Base-by-base conservation (phyloP, 2,797 vertebrate genomes). In the Morus bassanus region DNA sequence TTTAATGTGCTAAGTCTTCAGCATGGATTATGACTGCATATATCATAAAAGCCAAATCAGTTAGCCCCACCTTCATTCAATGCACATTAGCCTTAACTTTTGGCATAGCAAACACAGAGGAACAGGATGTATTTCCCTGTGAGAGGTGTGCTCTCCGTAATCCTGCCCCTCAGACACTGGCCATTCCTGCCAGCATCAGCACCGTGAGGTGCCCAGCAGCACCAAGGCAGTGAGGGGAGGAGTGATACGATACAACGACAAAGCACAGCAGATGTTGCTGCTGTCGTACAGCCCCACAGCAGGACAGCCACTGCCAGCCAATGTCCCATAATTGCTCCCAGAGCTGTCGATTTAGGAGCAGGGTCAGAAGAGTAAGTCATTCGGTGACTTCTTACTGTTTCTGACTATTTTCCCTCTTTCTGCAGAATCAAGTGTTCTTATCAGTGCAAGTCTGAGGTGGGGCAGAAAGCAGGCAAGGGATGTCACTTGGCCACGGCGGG, bases 231-330 rank as follows among this genome's bases (percentile, higher is more conserved):
- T 6, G 33, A 50, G 46, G 35, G 24, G 5, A 65, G 39, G 6
- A n/a, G 8, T 8, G 48, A 6, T 2, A 4, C 0, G 7, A 7
- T 2, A 9, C 28, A 28, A 25, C 4, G 31, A 11, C 48, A 27
- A 33, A 46, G 45, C 46, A 37, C 35, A 54, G 70, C 19, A 0
- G 2, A 0, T 3, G 9, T 6, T 60, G 39, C 18, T 14, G 10
- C 23, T n/a, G 11, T 8, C 10, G 0, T 28, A 28, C 7, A 12
- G 30, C n/a, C 53, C 22, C 2, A 0, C 30, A 57, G 65, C 31
- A 43, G 76, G 50, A 24, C 35, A 64, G 73, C 11, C 57, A 30
- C 28, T 3, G 17, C 18, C 1, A 1, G 27, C 6, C 6, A 2
- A 8, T 2, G 14, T 19, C 60, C 41, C 28, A 1, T 9, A 53